Evolutionary conservation across 2,888 invertebrate species (phyloP), one percentile per base, ranked within the genome.

Genomic region (Limnephilus lunatus): DNA sequence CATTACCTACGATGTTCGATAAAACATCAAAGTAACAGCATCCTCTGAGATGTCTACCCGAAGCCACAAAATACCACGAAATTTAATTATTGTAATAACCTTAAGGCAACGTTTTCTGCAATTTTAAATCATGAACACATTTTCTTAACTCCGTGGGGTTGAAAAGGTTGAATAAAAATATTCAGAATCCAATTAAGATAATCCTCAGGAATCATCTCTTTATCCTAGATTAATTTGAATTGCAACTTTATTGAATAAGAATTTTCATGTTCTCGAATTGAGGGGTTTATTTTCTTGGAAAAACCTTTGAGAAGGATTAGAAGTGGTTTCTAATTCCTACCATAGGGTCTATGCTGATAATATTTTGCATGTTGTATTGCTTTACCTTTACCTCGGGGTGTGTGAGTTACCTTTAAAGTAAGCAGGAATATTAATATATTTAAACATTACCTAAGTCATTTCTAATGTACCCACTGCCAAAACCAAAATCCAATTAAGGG

Each of bases 251-350:
- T 83, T 35, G 83, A 83, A 83, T 39, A 39, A 83, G 83, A 83
- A 83, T 35, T 83, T 83, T 32, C 35, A 11, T 83, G 83, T 83
- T 83, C 83, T 83, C 83, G 31, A 11, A 83, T 83, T 68, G 83
- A 83, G 12, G 83, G 83, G 35, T 35, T 83, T 32, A 35, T 83
- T 35, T 83, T 83, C 83, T 35, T 39, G 39, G 83, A 83, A 68
- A 83, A 39, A 35, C 83, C 82, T 39, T 83, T 83, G 83, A 35
- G 68, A 35, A 25, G 83, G 83, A 83, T 83, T 83, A 83, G 35
- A n/a, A 68, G 68, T n/a, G 7, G 9, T n/a, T n/a, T n/a, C n/a
- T n/a, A 68, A 68, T 83, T 35, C 83, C 83, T 83, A 39, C 83
- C 35, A 19, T 15, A 32, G 25, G 83, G 25, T 83, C 35, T 35